phyloP scores from a whole-genome alignment of 2,113 vertebrate species.

The Ceyx margarethae region DNA sequence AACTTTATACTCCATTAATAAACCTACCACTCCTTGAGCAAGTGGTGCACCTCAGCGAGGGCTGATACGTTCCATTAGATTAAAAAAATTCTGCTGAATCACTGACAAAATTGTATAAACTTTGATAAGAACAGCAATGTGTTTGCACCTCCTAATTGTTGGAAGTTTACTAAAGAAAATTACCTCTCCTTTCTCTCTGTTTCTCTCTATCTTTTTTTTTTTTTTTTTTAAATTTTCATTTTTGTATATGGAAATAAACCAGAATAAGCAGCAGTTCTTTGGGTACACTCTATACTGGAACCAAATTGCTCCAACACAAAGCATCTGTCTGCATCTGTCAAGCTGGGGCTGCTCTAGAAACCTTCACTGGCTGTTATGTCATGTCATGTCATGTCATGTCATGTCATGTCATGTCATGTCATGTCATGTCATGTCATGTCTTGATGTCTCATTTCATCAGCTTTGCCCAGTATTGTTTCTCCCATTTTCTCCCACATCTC shows the following conservation, averaged over 20 bases:
- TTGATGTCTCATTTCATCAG: not conserved
- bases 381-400: no score
- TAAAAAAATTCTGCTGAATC: not conserved
- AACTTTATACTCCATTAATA: not conserved
- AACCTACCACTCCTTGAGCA: not conserved
- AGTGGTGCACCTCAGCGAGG: not conserved
- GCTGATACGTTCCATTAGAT: not conserved
- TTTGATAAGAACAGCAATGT: not conserved
- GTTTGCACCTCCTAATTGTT: not conserved
- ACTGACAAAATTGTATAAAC: not conserved
- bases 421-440: no score
- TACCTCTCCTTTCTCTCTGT: no score
- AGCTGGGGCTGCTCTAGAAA: not conserved
- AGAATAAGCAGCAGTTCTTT: not conserved
- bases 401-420: no score
- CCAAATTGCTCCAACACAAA: not conserved
- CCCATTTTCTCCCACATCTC: not conserved
- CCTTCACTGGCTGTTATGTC: not conserved
- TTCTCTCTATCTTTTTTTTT: fast-evolving
- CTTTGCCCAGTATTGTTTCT: not conserved
- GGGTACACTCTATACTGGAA: not conserved
- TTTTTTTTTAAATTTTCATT: not conserved
- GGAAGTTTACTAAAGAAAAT: not conserved
- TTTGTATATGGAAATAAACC: not conserved
- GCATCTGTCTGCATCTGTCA: not conserved